These are phyloP conservation scores for Anoplius nigerrimus DNA, from an alignment of 2,888 invertebrate species.

Conservation along the genomic window DNA sequence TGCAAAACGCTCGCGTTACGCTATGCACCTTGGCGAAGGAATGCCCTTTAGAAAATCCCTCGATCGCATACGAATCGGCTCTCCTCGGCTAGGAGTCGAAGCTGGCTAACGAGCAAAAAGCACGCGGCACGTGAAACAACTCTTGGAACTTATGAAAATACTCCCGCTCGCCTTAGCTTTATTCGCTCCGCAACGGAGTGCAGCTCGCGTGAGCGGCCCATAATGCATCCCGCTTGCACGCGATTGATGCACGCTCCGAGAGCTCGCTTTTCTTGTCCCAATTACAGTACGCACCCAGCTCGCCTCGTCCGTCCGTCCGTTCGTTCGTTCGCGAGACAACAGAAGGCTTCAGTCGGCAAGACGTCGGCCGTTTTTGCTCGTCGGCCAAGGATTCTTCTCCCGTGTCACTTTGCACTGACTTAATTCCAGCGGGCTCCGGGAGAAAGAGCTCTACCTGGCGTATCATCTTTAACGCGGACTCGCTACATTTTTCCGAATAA, in stretches of 20 bases:
- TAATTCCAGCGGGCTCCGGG: too few species aligned
- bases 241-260: conserved; percentile 44
- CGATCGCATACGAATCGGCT: background rate
- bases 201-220: background rate
- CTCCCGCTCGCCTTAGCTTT: background rate
- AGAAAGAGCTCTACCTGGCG: too few species aligned
- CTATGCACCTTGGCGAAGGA: too few species aligned
- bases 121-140: conserved; percentile 19
- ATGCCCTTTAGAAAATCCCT: background rate
- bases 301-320: background rate
- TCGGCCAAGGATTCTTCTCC: too few species aligned
- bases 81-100: background rate
- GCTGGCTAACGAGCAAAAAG: conserved; percentile 42
- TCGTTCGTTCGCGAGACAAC: too few species aligned
- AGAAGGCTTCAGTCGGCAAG: too few species aligned
- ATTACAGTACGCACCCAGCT: conserved; percentile 29
- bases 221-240: conserved; percentile 41
- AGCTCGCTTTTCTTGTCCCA: conserved; percentile 44
- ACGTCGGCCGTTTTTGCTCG: too few species aligned
- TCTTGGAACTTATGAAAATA: background rate
- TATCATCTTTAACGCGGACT: too few species aligned
- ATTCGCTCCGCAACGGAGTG: background rate
- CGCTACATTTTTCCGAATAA: too few species aligned
- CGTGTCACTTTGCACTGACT: too few species aligned
- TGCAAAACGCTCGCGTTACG: too few species aligned